A percentile compares a stretch with the other conserved stretches of the same genome.
These are phyloP conservation scores for Didymodactylos carnosus DNA, from an alignment of 2,888 invertebrate species.

Conservation along the genomic window DNA sequence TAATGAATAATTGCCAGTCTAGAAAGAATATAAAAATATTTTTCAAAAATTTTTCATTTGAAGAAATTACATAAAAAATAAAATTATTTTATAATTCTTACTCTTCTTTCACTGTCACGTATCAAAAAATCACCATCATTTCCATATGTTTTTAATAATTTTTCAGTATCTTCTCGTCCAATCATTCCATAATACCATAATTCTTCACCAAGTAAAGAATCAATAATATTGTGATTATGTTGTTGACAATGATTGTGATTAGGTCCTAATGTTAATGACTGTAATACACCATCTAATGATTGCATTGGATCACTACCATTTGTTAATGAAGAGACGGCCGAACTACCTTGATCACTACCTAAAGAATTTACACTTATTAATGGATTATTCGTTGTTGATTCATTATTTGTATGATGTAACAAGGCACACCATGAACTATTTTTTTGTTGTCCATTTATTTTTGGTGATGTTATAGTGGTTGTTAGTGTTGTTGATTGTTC, in stretches of 20 bases:
- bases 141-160: constrained; percentile 74
- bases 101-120: constrained; percentile 94
- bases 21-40: not conserved
- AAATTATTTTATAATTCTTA: constrained; percentile 40
- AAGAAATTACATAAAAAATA: no score
- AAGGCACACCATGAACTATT: not conserved
- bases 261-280: not conserved
- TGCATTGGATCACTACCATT: not conserved
- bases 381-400: no score
- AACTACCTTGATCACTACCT: no score
- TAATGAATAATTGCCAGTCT: not conserved
- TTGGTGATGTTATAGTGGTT: no score
- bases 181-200: constrained; percentile 95
- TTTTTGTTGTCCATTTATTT: not conserved
- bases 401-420: not conserved
- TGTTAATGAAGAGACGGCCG: not conserved
- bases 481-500: no score
- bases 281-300: not conserved
- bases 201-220: constrained; percentile 17
- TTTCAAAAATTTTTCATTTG: not conserved
- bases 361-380: no score
- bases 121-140: constrained; percentile 85
- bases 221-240: no score
- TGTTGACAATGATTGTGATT: not conserved
- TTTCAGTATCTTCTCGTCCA: constrained; percentile 83